Percentiles rank a stretch among this genome's conserved stretches.
Evolutionary conservation across 1,140 invertebrate genomes (phyloP).

Genomic region (Dufourea novaeangliae): DNA sequence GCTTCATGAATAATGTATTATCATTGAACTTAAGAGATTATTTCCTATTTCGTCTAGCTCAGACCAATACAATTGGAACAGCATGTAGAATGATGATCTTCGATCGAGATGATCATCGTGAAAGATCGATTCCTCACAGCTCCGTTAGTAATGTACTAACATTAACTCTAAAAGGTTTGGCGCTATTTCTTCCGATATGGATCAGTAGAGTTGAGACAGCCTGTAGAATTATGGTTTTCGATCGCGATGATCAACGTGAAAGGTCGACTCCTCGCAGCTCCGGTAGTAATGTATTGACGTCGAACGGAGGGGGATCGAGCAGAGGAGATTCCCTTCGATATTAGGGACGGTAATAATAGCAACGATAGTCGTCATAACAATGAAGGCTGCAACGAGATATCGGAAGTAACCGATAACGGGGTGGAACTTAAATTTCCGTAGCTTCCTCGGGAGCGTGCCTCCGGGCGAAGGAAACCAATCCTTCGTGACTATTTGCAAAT

Average conservation of each 20-base stretch:
- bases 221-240: background rate
- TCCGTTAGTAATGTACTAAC: too few species aligned
- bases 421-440: conserved; percentile 62
- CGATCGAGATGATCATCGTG: too few species aligned
- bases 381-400: conserved; percentile 53
- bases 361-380: conserved; percentile 52
- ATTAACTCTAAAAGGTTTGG: too few species aligned
- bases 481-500: conserved; percentile 48
- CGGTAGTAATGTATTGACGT: background rate
- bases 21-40: too few species aligned
- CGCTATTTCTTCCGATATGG: too few species aligned
- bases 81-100: too few species aligned
- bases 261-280: background rate
- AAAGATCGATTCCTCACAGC: too few species aligned
- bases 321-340: conserved; percentile 50
- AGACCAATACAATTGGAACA: too few species aligned
- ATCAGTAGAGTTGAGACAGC: too few species aligned
- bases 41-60: too few species aligned
- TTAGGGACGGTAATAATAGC: conserved; percentile 43
- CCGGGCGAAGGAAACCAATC: conserved; percentile 41
- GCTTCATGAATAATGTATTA: too few species aligned
- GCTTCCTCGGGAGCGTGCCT: conserved; percentile 23
- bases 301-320: background rate
- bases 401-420: conserved; percentile 62
- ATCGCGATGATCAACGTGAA: background rate